Conservation (phyloP, 2,888 invertebrate genomes). For the Pantelozetes paolii region DNA sequence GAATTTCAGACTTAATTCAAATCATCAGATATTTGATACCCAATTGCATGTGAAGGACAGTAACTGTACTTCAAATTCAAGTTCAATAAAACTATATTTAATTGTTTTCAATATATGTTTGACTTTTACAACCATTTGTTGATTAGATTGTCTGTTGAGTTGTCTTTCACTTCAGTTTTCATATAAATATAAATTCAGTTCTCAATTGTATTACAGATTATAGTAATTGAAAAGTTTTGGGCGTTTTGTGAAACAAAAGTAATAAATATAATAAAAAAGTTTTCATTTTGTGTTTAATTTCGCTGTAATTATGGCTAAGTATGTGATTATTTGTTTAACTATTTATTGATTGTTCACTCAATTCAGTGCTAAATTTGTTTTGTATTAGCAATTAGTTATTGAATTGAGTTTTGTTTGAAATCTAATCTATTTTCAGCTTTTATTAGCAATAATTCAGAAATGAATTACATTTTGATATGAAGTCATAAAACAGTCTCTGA, state of each 20-base stretch:
- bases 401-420: too few relatives aligned
- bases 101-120: too few relatives aligned
- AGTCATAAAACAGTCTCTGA: too few relatives aligned
- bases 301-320: conserved; percentile 10
- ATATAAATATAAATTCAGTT: not conserved
- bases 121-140: too few relatives aligned
- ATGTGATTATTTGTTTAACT: not conserved
- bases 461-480: too few relatives aligned
- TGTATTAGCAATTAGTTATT: too few relatives aligned
- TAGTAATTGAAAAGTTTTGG: not conserved
- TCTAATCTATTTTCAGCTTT: too few relatives aligned
- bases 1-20: not conserved
- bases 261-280: too few relatives aligned
- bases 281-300: too few relatives aligned
- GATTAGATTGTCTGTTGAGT: conserved; percentile 20
- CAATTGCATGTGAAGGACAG: not conserved
- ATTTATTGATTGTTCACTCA: not conserved
- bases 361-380: too few relatives aligned
- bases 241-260: not conserved
- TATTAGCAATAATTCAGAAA: too few relatives aligned
- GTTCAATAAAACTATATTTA: conserved; percentile 24
- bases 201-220: not conserved
- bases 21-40: not conserved
- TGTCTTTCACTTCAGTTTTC: not conserved
- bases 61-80: not conserved